Conservation (phyloP, 2,888 invertebrate genomes). For the Cybosia mesomella region DNA sequence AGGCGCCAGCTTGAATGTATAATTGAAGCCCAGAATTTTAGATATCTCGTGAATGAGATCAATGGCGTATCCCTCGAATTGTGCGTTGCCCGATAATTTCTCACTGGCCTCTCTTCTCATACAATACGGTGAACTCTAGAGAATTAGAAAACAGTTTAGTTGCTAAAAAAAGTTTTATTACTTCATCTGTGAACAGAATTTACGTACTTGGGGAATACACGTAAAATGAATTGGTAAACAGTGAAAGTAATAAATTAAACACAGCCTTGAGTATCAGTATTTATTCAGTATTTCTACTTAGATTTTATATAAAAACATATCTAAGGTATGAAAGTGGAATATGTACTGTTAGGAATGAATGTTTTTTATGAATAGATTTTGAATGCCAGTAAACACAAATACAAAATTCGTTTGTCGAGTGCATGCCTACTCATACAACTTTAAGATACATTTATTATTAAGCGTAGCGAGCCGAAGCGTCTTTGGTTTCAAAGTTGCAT, state of each 20-base stretch:
- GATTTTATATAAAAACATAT: constrained; percentile 48
- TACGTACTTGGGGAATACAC: constrained; percentile 47
- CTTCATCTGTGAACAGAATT: constrained; percentile 46
- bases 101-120: constrained; percentile 96
- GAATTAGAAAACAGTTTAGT: constrained; percentile 56
- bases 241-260: constrained; percentile 43
- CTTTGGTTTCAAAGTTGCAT: too few relatives aligned
- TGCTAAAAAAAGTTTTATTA: constrained; percentile 43
- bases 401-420: constrained; percentile 55
- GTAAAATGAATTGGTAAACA: constrained; percentile 54
- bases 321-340: constrained; percentile 57
- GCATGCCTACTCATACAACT: constrained; percentile 53
- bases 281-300: constrained; percentile 44
- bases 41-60: constrained; percentile 98
- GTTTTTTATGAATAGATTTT: constrained; percentile 59
- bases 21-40: constrained; percentile 94
- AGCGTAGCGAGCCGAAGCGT: too few relatives aligned
- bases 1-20: constrained; percentile 94
- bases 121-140: constrained; percentile 97
- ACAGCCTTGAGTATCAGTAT: constrained; percentile 46
- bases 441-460: too few relatives aligned
- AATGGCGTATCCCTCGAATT: constrained; percentile 97
- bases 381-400: constrained; percentile 60
- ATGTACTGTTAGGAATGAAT: constrained; percentile 51
- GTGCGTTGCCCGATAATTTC: constrained; percentile 95